A percentile compares a stretch with the other conserved stretches of the same genome.
Conservation (phyloP, 64 coral and sea anemone genomes). For the Cladopsammia gracilis region DNA sequence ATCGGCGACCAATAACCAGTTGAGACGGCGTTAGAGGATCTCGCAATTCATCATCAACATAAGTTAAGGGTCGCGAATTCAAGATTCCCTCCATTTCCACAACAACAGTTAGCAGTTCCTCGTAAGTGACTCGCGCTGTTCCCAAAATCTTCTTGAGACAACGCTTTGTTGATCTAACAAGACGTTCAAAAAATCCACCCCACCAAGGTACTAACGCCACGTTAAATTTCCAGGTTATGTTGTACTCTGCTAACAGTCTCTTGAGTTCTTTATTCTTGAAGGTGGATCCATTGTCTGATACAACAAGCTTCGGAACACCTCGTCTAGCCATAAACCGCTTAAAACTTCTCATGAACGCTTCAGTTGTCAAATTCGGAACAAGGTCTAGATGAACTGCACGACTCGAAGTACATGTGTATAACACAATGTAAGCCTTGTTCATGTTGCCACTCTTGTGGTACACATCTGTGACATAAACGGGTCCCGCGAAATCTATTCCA, state of each 20-base stretch:
- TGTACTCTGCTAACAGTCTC: neutral
- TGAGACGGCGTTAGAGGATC: neutral
- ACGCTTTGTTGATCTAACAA: slow-evolving; percentile 7
- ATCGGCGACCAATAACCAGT: neutral
- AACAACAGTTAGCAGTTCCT: neutral
- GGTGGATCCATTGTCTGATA: neutral
- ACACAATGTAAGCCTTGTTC: neutral
- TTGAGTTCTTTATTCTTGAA: neutral
- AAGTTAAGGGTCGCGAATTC: neutral
- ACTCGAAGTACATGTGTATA: neutral
- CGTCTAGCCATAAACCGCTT: slow-evolving; percentile 1
- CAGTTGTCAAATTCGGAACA: neutral
- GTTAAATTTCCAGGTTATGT: slow-evolving; percentile 14
- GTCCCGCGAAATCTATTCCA: neutral
- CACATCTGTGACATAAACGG: neutral
- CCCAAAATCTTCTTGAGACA: neutral
- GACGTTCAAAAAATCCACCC: neutral
- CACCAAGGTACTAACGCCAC: too few species aligned
- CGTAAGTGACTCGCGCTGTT: neutral
- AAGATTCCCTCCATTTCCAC: too few species aligned
- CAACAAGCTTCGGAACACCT: neutral
- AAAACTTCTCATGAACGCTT: slow-evolving; percentile 17
- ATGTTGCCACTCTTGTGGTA: neutral
- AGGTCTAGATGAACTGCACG: neutral
- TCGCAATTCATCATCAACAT: neutral